Base-by-base conservation (phyloP, 92 coral and sea anemone genomes). In the Siderastrea siderea region DNA sequence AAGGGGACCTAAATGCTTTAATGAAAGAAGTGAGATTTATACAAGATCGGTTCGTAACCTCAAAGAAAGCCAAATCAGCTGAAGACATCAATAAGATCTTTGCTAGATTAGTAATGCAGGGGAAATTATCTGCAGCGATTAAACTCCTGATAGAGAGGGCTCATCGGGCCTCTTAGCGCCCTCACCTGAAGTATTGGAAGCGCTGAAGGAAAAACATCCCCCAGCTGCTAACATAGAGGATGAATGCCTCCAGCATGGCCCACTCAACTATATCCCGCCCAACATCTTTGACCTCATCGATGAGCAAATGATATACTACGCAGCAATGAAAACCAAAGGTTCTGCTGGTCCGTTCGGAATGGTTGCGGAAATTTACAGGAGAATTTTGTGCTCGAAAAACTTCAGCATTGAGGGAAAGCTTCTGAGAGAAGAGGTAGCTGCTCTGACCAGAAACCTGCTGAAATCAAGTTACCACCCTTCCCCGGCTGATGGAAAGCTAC, bases 121-220 rank as follows among this genome's bases (percentile, higher is more conserved):
- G 94, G 17, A 91, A 91, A 66, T 17, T 88, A 16, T 77, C 95
- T 13, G 95, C 92, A n/a, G 95, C 92, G 7, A 64, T 91, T 11
- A 91, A 87, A 64, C 53, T 87, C 6, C 51, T 91, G 92, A 87
- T 47, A 83, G 62, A 2, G 94, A 91, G 92, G 87, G 74, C 52
- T 83, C 89, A 26, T 26, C 38, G 38, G 38, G 38, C 38, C 38
- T 26, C 38, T 0, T 26, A 26, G 38, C 38, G 38, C 38, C 38
- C 38, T 26, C 38, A 26, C 38, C 38, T 26, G 38, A 26, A 26
- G 38, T 26, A 26, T 26, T 26, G 38, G 38, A 26, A 26, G 38
- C 38, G 2, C 73, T 91, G 61, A 77, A 88, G 73, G 63, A 83
- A 75, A 92, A 88, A 54, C 92, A 88, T 46, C 89, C 83, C 26